Evolutionary conservation across 2,888 invertebrate species (phyloP).

Genomic region (Scaeva pyrastri): DNA sequence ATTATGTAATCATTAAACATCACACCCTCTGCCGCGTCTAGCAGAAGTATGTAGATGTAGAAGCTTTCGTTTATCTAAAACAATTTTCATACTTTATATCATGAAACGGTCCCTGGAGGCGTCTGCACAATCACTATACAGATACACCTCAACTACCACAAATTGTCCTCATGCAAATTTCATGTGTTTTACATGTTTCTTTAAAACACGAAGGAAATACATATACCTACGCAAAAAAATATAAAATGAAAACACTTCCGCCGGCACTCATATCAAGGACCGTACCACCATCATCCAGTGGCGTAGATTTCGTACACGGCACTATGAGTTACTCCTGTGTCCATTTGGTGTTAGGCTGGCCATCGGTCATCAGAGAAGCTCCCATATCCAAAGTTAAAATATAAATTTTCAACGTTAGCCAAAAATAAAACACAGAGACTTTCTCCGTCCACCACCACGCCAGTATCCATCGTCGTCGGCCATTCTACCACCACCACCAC

Average conservation of each 20-base stretch:
- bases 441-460: too few species aligned
- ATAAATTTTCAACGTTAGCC: constrained; percentile 72
- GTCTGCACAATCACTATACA: constrained; percentile 52
- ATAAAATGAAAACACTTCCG: constrained; percentile 54
- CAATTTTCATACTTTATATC: constrained; percentile 82
- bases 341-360: constrained; percentile 65
- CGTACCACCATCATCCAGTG: constrained; percentile 26
- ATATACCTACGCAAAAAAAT: neutral
- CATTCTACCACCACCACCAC: constrained; percentile 14
- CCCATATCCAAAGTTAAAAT: constrained; percentile 40
- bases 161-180: constrained; percentile 82
- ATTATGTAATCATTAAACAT: constrained; percentile 80
- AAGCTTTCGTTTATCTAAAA: constrained; percentile 80
- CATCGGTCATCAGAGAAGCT: constrained; percentile 26
- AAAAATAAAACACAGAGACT: constrained; percentile 68
- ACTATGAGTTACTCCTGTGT: constrained; percentile 68
- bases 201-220: constrained; percentile 53
- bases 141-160: constrained; percentile 40
- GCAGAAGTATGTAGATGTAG: constrained; percentile 77
- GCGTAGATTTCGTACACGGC: too few species aligned
- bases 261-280: constrained; percentile 65
- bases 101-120: constrained; percentile 71
- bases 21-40: constrained; percentile 78
- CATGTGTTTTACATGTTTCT: constrained; percentile 77
- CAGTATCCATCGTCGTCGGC: too few species aligned